Base-by-base conservation (phyloP, 2,797 vertebrate genomes). In the Molossus molossus region DNA sequence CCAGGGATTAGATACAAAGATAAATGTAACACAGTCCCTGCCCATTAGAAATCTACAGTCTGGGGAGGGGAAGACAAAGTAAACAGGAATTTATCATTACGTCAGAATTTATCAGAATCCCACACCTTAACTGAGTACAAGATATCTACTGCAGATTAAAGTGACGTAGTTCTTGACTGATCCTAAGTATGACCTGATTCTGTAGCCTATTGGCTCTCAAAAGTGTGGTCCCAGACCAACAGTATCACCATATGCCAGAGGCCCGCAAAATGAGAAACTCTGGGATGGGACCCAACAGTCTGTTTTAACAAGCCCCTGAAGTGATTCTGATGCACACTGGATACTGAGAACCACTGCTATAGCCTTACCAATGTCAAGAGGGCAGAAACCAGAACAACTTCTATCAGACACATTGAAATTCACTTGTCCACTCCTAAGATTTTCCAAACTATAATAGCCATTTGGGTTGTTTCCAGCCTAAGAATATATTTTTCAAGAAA, bases 191-290 rank as follows among this genome's bases (percentile, higher is more conserved):
- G 37, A 37, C 25, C 69, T 94, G 76, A 94, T 62, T 77, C 62
- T 69, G 15, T 23, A 53, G 65, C 15, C 72, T 45, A 64, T 6
- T 57, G 58, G 58, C 64, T 89, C 73, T 87, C 77, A 83, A 83
- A 83, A 83, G 37, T 65, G 48, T 84, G 20, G 27, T 87, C 23
- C 7, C 21, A 80, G 45, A 82, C 45, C 76, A 87, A 90, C 1
- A 91, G 6, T 57, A 50, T 87, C 87, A 77, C 11, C 4, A 55
- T 62, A 83, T 4, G 10, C 60, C 65, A 29, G 1, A 77, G 60
- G 21, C 6, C n/a, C 27, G 60, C 17, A 80, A 91, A 79, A 75
- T 79, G n/a, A 93, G 21, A 79, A 75, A 94, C 53, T 85, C 37
- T 55, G 53, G 67, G 8, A 12, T 48, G 9, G 27, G 15, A 27